Base-by-base conservation (phyloP, 2,888 invertebrate species). In the Cephus nigrinus region DNA sequence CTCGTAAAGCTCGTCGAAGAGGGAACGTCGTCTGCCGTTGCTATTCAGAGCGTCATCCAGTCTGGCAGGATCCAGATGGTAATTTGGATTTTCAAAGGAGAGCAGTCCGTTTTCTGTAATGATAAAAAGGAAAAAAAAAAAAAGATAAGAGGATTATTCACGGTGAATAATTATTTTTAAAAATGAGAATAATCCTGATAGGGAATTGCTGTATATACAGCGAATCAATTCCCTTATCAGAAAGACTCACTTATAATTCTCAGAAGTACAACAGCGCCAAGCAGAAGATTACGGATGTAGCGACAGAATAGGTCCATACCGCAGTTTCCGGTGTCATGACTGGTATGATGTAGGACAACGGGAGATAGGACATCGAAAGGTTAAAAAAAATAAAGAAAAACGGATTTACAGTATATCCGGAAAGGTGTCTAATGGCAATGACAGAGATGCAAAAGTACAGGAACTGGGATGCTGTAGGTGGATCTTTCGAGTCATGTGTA, bases 21-120 rank as follows among this genome's bases (percentile, higher is more conserved):
- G 91, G 74, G 93, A 93, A 80, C 93, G 93, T 76, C 93, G 93
- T 84, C 93, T 93, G 73, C 92, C 92, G 91, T 95, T 94, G 84
- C 94, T 95, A 90, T 95, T 95, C 87, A 94, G 93, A 75, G 95
- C 96, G 86, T 96, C 96, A 92, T 96, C 96, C 88, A 97, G 93
- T 11, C 95, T 93, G 73, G 95, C 94, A 79, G 96, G 95, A 90
- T 95, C 95, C 93, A 96, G 92, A 89, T 96, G 96, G 92, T 97
- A 97, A 93, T 97, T 97, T 35, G 97, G 97, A 92, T 97, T 97
- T 93, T 97, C 96, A 93, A 97, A 97, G 88, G 97, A 97, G 90
- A 97, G 93, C 83, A 97, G 95, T 91, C 97, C 97, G 94, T 97
- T 97, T 93, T 97, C 97, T 97, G 94, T 72, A 93, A 93, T 90